Base-by-base conservation (phyloP, 2,797 vertebrate species). In the Oryzias sinensis region DNA sequence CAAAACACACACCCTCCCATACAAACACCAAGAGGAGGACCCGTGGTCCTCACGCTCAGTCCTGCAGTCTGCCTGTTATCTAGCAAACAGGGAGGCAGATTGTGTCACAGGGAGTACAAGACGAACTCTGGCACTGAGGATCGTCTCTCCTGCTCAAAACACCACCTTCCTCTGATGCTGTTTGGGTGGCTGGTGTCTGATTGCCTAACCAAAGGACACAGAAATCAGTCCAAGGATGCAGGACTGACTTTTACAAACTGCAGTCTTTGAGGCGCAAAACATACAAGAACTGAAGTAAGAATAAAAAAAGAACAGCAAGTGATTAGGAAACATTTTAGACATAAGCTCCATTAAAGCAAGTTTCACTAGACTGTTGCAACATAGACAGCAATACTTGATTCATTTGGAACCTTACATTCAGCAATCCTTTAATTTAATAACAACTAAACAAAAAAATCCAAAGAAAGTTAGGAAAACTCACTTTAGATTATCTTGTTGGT, bases 91-190 rank as follows among this genome's bases (percentile, higher is more conserved):
- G 70, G 81, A 79, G 78, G 44, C 64, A 67, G 62, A 75, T 52
- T 72, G 77, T 82, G 73, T 66, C 82, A 74, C 63, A 16, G 46
- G 6, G 48, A 77, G 86, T 53, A 87, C 86, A 82, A 71, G 64
- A 56, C 40, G 65, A 88, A 87, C 81, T 77, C 74, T 83, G 70
- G 61, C 68, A 65, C 65, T 78, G 66, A 80, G 66, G 50, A 87
- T 63, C 50, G 43, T 72, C 68, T 77, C 67, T 47, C 69, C 56
- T 59, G 44, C 74, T 82, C 64, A 76, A 79, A 84, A 86, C 73
- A 82, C 56, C 17, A 44, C 65, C 70, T 74, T 76, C 67, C 59
- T 68, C 68, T 68, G 61, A 50, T 76, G 72, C 67, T 84, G 81
- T 86, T 87, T 88, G 80, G 81, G 80, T 74, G 76, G 54, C 69